A percentile compares a stretch with the other conserved stretches of the same genome.
These are phyloP conservation scores for Contarinia nasturtii DNA, from an alignment of 1,140 invertebrate genomes.

Conservation along the genomic window DNA sequence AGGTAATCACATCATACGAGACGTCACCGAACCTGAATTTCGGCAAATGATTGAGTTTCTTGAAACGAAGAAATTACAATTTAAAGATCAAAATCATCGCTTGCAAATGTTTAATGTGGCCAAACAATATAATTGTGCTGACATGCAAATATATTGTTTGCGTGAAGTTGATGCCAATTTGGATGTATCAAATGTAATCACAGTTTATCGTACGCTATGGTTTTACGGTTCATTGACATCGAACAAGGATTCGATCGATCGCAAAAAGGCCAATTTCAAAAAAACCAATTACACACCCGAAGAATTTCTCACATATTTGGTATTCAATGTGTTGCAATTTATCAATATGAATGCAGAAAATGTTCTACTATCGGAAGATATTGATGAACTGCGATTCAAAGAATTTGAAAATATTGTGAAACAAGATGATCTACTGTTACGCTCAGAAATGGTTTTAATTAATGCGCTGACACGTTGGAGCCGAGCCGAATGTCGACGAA, in stretches of 20 bases:
- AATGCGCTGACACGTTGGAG: slow-evolving; percentile 21
- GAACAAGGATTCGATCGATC: slow-evolving; percentile 4
- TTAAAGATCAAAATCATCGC: slow-evolving; percentile 21
- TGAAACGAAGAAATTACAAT: slow-evolving; percentile 20
- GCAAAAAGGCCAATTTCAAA: neutral
- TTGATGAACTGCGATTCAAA: slow-evolving; percentile 17
- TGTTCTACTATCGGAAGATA: slow-evolving; percentile 13
- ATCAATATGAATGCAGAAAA: slow-evolving; percentile 22
- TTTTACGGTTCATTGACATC: slow-evolving; percentile 18
- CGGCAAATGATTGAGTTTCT: slow-evolving; percentile 20
- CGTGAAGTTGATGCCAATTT: slow-evolving; percentile 21
- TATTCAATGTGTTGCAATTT: slow-evolving; percentile 19
- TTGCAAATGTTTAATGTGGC: slow-evolving; percentile 19
- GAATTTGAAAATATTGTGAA: slow-evolving; percentile 21
- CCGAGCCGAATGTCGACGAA: slow-evolving; percentile 16
- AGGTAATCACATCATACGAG: slow-evolving; percentile 19
- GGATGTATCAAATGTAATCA: slow-evolving; percentile 16
- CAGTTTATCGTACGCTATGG: slow-evolving; percentile 20
- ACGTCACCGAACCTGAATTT: slow-evolving; percentile 20
- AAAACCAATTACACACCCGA: slow-evolving; percentile 12
- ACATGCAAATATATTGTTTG: slow-evolving; percentile 13
- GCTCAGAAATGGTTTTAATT: slow-evolving; percentile 17
- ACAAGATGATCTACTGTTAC: slow-evolving; percentile 16
- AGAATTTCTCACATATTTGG: slow-evolving; percentile 17
- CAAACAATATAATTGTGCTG: slow-evolving; percentile 21